Percentiles rank a stretch among this genome's conserved stretches.
Conservation (phyloP, 2,888 invertebrate species). For the Crocallis elinguaria region DNA sequence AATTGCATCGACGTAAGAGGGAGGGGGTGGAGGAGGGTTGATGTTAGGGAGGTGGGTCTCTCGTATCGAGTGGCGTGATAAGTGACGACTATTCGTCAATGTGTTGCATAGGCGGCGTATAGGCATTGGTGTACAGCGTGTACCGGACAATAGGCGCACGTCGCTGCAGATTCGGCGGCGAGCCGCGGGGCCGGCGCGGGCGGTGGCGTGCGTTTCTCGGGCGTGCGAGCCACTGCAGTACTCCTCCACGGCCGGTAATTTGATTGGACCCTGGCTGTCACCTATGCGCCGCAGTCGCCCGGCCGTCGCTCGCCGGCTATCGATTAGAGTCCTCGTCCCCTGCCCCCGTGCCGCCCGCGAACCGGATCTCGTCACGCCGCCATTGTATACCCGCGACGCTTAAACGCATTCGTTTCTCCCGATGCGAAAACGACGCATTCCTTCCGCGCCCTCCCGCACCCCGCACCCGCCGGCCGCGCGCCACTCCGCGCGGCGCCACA, state of each 20-base stretch:
- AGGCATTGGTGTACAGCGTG: conserved; percentile 46
- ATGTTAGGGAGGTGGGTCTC: conserved; percentile 50
- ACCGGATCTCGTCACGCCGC: conserved; percentile 85
- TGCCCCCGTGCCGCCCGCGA: conserved; percentile 79
- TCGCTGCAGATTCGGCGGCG: conserved; percentile 55
- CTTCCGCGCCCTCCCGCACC: conserved; percentile 80
- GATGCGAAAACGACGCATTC: conserved; percentile 85
- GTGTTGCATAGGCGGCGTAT: conserved; percentile 58
- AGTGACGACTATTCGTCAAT: conserved; percentile 67
- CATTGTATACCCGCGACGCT: conserved; percentile 85
- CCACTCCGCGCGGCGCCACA: conserved; percentile 62
- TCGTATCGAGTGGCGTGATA: conserved; percentile 60
- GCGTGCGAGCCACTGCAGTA: conserved; percentile 75
- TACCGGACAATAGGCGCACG: conserved; percentile 55
- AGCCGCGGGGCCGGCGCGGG: conserved; percentile 51
- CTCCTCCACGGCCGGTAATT: conserved; percentile 80
- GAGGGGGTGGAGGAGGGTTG: conserved; percentile 46
- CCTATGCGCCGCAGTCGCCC: conserved; percentile 84
- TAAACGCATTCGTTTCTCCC: conserved; percentile 85
- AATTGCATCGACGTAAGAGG: conserved; percentile 49
- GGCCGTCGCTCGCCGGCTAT: conserved; percentile 84
- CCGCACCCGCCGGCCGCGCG: conserved; percentile 60
- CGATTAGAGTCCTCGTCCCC: conserved; percentile 80
- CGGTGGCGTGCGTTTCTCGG: conserved; percentile 60
- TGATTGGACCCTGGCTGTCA: conserved; percentile 84